Conservation (phyloP, 2,113 vertebrate genomes). For the Scytalopus superciliaris region DNA sequence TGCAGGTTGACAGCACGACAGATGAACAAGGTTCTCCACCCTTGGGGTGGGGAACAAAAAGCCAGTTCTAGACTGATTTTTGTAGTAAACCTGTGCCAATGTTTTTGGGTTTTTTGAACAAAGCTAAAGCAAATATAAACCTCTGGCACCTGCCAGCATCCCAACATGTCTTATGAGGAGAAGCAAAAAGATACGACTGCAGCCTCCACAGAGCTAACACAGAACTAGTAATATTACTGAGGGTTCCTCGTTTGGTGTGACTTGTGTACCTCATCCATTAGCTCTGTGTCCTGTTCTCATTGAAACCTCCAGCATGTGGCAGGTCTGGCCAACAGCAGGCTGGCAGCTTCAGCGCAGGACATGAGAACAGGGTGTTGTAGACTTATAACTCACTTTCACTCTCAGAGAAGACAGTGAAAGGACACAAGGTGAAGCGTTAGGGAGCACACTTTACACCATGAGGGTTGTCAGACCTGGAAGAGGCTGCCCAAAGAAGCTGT, state of each 20-base stretch:
- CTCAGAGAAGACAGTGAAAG: background rate
- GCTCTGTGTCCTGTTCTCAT: background rate
- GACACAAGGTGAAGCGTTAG: background rate
- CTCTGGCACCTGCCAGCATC: background rate
- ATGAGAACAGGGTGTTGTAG: fast-evolving
- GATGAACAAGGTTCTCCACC: background rate
- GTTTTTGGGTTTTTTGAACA: background rate
- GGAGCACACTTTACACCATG: fast-evolving
- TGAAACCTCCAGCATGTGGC: background rate
- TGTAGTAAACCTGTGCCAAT: background rate
- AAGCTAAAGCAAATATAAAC: background rate
- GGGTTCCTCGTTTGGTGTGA: background rate
- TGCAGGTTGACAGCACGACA: background rate
- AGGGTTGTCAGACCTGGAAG: background rate
- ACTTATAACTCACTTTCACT: background rate
- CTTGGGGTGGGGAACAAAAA: background rate
- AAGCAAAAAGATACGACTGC: background rate
- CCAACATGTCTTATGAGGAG: background rate
- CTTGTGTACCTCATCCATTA: background rate
- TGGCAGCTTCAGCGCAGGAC: background rate
- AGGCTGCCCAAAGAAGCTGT: background rate
- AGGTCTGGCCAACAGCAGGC: background rate
- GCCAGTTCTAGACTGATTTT: background rate
- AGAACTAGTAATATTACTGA: background rate
- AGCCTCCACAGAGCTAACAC: background rate